phyloP scores from a whole-genome alignment of 2,888 invertebrate species.

The Hipparchia sbordonii region DNA sequence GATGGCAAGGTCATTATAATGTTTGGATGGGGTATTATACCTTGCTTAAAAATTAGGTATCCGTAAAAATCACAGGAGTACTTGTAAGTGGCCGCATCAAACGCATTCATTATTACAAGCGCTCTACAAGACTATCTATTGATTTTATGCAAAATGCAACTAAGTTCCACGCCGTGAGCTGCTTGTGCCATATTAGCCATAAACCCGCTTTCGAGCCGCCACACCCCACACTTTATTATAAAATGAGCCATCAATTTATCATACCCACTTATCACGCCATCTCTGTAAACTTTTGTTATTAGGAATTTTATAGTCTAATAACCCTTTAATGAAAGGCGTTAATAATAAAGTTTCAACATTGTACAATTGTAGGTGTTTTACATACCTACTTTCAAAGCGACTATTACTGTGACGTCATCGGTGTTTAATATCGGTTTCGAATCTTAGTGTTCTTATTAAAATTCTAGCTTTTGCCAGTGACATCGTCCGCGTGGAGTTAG shows the following conservation, averaged over 20 bases:
- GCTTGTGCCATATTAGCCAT: slow-evolving; percentile 61
- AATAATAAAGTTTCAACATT: slow-evolving; percentile 14
- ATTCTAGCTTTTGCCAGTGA: no score
- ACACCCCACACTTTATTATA: slow-evolving; percentile 57
- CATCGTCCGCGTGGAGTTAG: no score
- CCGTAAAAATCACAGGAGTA: not conserved
- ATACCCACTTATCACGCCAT: slow-evolving; percentile 52
- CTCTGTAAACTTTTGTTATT: slow-evolving; percentile 41
- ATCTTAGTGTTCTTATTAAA: no score
- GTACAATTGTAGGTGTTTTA: not conserved
- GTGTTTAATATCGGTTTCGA: no score
- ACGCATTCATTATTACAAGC: slow-evolving; percentile 48
- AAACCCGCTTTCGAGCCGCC: slow-evolving; percentile 59
- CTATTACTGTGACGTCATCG: no score
- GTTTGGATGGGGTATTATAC: no score
- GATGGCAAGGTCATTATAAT: no score
- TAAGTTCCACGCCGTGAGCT: slow-evolving; percentile 59
- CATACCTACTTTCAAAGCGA: not conserved
- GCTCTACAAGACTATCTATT: slow-evolving; percentile 52
- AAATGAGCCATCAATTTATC: slow-evolving; percentile 64
- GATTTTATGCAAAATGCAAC: slow-evolving; percentile 79
- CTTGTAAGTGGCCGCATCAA: slow-evolving; percentile 20
- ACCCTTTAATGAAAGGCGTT: slow-evolving; percentile 18
- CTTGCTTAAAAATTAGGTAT: not conserved
- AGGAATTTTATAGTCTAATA: slow-evolving; percentile 34